A percentile compares a stretch with the other conserved stretches of the same genome.
These are phyloP conservation scores for Ginglymostoma cirratum DNA, from an alignment of 2,113 vertebrate species.

Conservation along the genomic window DNA sequence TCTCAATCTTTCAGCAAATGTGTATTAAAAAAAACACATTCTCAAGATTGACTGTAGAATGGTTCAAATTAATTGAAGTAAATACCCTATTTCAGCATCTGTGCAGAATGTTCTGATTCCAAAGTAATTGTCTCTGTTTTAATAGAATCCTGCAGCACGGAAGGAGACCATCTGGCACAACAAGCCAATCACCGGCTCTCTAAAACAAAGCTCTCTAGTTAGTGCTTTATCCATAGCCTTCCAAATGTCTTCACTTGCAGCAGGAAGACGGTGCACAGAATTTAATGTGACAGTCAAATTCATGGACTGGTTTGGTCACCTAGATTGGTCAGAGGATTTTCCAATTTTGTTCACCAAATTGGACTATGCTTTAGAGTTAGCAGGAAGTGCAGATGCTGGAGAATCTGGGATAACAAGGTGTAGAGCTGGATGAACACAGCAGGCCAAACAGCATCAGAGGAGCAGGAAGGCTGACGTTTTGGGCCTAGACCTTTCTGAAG, in stretches of 20 bases:
- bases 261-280: not conserved
- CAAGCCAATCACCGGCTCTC: not conserved
- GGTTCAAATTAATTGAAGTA: not conserved
- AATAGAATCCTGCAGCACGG: not conserved
- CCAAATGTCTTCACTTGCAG: not conserved
- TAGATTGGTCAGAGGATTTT: not conserved
- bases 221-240: not conserved
- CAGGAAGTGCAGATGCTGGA: too few relatives aligned
- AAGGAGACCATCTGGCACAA: not conserved
- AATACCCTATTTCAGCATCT: not conserved
- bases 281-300: not conserved
- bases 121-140: not conserved
- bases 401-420: too few relatives aligned
- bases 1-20: not conserved
- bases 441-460: too few relatives aligned
- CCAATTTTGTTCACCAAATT: not conserved
- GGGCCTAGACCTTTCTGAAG: too few relatives aligned
- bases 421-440: too few relatives aligned
- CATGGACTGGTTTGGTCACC: not conserved
- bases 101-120: not conserved
- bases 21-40: not conserved
- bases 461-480: too few relatives aligned
- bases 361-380: not conserved
- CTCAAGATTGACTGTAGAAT: not conserved
- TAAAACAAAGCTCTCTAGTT: not conserved